Percentiles rank a stretch among this genome's conserved stretches.
Evolutionary conservation across 2,888 invertebrate genomes (phyloP).

Genomic region (Lasioglossum malachurum): DNA sequence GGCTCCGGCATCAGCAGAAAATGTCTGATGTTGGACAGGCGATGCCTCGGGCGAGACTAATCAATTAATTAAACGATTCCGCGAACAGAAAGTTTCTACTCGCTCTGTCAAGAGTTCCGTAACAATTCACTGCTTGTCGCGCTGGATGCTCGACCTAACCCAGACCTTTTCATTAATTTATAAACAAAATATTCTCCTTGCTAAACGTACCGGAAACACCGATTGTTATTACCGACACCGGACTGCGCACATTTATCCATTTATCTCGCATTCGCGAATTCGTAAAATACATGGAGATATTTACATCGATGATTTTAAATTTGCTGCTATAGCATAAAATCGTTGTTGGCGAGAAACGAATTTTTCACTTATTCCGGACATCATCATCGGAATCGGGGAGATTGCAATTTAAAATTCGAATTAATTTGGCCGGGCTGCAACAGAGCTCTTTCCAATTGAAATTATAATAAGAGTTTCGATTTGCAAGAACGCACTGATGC

Average conservation of each 20-base stretch:
- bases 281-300: not conserved
- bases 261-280: not conserved
- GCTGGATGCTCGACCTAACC: not conserved
- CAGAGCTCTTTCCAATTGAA: not conserved
- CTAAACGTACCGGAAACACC: not conserved
- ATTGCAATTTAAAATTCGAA: not conserved
- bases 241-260: not conserved
- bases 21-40: not conserved
- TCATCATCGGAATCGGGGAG: not conserved
- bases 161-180: not conserved
- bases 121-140: not conserved
- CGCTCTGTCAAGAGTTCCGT: not conserved
- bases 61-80: not conserved
- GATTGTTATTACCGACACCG: not conserved
- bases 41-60: not conserved
- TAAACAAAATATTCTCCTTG: not conserved
- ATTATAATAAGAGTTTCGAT: not conserved
- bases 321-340: not conserved
- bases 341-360: not conserved
- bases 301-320: not conserved
- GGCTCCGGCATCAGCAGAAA: not conserved
- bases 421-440: not conserved
- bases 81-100: not conserved
- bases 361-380: not conserved
- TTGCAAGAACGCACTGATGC: not conserved